Evolutionary conservation across 1,140 invertebrate genomes (phyloP), one percentile per base, ranked within the genome.

Genomic region (Mercenaria mercenaria): DNA sequence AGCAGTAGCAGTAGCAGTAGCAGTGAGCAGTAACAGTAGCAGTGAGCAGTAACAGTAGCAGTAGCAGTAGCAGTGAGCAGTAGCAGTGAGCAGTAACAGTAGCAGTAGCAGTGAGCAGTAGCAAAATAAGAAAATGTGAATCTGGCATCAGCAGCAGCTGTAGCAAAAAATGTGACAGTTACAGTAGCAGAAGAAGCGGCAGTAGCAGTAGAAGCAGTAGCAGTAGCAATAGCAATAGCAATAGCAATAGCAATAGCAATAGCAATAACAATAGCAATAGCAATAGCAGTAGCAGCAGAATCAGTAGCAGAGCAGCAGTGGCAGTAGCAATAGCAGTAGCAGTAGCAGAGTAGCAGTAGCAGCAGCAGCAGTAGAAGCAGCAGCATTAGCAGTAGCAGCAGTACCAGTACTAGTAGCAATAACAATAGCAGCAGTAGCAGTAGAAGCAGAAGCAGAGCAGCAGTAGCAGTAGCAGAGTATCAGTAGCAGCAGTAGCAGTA

Each of bases 201-300:
- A 34, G 61, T 11, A 74, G 18, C 23, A 79, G 20, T 23, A 59
- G 18, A 2, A 88, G n/a, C 72, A 59, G 2, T 11, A 79, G 34
- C 52, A 79, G 23, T 56, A 77, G 41, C 29, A 52, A 18, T 20
- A 79, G n/a, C 41, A 87, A 10, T n/a, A 64, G 32, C 52, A 77
- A 26, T 50, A 77, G 29, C 69, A 87, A n/a, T 50, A 79, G 23
- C 20, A 88, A n/a, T 26, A 88, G 72, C 72, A 88, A 13, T 20
- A 56, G 47, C 18, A 79, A 41, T 26, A 88, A 2, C 72, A 88
- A 18, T 37, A 80, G n/a, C 52, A 88, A 10, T 29, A 43, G n/a
- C 50, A 76, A 32, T 72, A 87, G 52, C 32, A 47, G 52, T 43
- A 87, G 64, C 47, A 59, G n/a, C n/a, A n/a, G n/a, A n/a, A n/a